Evolutionary conservation across 2,113 vertebrate genomes (phyloP).

Genomic region (Nesogale talazaci): DNA sequence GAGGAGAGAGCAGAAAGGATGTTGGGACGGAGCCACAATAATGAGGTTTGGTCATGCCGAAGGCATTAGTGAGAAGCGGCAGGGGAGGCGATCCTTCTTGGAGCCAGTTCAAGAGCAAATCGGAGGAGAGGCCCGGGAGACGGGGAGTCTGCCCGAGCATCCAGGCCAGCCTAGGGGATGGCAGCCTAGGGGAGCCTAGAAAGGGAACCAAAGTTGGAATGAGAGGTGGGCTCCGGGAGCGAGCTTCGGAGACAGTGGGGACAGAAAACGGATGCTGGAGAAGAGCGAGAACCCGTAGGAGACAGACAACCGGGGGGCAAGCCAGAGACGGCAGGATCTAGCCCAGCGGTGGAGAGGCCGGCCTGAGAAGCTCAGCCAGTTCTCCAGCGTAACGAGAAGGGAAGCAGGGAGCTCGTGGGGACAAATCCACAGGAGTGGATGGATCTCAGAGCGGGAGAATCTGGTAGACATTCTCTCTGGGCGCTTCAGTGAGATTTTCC

Average conservation of each 20-base stretch:
- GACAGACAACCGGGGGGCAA: neutral
- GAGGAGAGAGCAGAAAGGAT: neutral
- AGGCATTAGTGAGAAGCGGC: slow-evolving; percentile 39
- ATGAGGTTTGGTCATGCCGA: slow-evolving; percentile 8
- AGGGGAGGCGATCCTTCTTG: slow-evolving; percentile 11
- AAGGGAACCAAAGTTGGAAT: neutral
- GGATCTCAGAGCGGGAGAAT: neutral
- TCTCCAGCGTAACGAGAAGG: neutral
- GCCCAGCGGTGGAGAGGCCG: neutral
- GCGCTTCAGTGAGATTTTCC: slow-evolving; percentile 23
- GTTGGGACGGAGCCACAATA: neutral
- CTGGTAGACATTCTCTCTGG: slow-evolving; percentile 2
- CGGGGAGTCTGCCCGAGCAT: neutral
- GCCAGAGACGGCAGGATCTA: slow-evolving; percentile 1
- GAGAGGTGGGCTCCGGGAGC: neutral
- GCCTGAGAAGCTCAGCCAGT: neutral
- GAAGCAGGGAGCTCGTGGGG: neutral
- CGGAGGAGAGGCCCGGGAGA: slow-evolving; percentile 26
- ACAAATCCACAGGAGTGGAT: neutral
- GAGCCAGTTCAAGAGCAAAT: slow-evolving; percentile 33
- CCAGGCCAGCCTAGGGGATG: neutral
- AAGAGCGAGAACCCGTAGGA: neutral
- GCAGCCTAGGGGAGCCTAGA: neutral
- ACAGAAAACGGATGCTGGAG: neutral
- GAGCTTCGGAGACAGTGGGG: too few species aligned